Evolutionary conservation across 2,888 invertebrate genomes (phyloP), one percentile per base, ranked within the genome.

Genomic region (Oeneis ivallda): DNA sequence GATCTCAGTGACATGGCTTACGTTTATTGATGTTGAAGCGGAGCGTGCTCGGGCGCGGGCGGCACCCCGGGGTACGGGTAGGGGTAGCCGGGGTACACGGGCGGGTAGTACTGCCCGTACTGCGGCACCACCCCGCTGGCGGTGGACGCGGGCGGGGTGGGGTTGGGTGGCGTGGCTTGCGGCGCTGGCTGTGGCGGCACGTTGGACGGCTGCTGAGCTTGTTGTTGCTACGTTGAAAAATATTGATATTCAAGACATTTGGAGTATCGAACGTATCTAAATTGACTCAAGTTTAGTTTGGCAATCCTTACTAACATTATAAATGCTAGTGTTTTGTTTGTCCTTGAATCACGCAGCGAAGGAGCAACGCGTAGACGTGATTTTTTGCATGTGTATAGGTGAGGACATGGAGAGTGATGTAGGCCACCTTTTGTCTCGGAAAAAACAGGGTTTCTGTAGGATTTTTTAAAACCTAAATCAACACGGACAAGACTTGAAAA

Each of bases 71-170:
- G 76, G 64, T 76, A 80, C 37, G 77, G 78, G 81, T 87, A 88
- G 58, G 78, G 74, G 74, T 81, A 79, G 26, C 77, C 84, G 67
- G 83, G 86, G 82, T 86, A 86, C 71, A 87, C 80, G 70, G 81
- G 81, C 71, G 79, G 83, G 82, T 90, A 90, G 83, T 89, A 87
- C 82, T 84, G 79, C 67, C 75, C 76, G 79, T 81, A 83, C 82
- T 73, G 78, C 76, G 65, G 72, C 71, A 74, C 58, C 32, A 70
- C 70, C 66, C 71, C 71, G 72, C 72, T 63, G 68, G 65, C 67
- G 63, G 65, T 63, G 61, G 70, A 58, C 59, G 71, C 66, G 45
- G 71, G 70, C 56, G 71, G 70, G 17, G 70, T 68, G 9, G 74
- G 73, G 66, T 69, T 69, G 10, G 76, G 72, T 26, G 75, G 68